Conservation (phyloP, 1,140 invertebrate genomes). For the Odontomachus brunneus region DNA sequence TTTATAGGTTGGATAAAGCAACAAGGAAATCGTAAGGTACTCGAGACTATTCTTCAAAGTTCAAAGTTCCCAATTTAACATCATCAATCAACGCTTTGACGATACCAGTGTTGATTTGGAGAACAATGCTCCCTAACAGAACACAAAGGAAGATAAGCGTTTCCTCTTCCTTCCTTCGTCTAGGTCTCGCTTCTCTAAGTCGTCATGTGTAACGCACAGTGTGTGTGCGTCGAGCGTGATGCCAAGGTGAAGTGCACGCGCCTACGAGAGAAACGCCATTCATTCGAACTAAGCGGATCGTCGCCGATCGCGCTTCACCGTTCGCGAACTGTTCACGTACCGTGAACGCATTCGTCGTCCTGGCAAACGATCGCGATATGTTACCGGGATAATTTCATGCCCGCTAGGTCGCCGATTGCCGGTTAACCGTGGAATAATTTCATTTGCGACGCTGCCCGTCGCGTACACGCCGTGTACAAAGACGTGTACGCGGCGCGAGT, state of each 20-base stretch:
- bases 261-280: slow-evolving; percentile 28
- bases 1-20: no score
- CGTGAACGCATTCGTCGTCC: slow-evolving; percentile 64
- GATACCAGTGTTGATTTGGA: neutral
- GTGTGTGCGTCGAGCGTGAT: slow-evolving; percentile 6
- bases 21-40: no score
- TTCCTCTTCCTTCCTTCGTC: neutral
- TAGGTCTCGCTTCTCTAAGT: neutral
- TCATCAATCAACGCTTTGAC: no score
- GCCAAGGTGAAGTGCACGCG: slow-evolving; percentile 68
- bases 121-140: neutral
- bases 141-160: slow-evolving; percentile 5
- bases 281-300: slow-evolving; percentile 63
- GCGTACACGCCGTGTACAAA: slow-evolving; percentile 18
- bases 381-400: slow-evolving; percentile 63
- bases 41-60: no score
- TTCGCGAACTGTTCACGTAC: slow-evolving; percentile 52
- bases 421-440: slow-evolving; percentile 65
- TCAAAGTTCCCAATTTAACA: no score
- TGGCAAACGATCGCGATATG: slow-evolving; percentile 29
- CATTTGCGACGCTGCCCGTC: slow-evolving; percentile 29
- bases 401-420: slow-evolving; percentile 46
- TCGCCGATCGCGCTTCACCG: slow-evolving; percentile 65
- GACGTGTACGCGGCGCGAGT: slow-evolving; percentile 16
- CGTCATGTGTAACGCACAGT: neutral